Conservation (phyloP, 2,888 invertebrate genomes). For the Heliconius hortense region DNA sequence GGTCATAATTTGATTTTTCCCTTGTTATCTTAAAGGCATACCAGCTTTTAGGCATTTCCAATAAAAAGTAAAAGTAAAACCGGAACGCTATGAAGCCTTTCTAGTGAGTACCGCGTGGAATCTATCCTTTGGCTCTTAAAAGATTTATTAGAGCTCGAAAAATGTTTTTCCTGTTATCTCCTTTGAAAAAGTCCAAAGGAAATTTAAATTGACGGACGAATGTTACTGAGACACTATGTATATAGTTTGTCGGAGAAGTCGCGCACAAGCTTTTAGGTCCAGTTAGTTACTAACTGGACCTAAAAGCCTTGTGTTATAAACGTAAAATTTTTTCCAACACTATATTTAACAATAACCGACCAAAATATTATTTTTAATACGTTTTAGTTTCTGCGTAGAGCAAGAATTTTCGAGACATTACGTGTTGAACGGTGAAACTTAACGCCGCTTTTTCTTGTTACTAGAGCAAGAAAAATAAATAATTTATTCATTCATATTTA, state of each 20-base stretch:
- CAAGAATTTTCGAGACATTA: no score
- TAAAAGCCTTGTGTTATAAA: no score
- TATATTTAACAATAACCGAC: no score
- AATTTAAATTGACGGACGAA: not conserved
- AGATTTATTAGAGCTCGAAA: slow-evolving; percentile 23
- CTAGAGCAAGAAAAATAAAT: no score
- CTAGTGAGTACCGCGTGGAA: slow-evolving; percentile 17
- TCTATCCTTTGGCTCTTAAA: slow-evolving; percentile 23
- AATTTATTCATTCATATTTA: no score
- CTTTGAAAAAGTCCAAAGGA: slow-evolving; percentile 5
- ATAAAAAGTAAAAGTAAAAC: slow-evolving; percentile 19
- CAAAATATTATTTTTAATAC: no score
- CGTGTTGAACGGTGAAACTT: no score
- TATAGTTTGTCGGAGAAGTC: not conserved
- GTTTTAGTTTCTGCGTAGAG: no score
- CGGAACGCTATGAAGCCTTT: slow-evolving; percentile 15
- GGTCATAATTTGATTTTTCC: not conserved
- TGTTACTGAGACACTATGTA: not conserved
- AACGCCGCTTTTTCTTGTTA: no score
- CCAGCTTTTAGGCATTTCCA: slow-evolving; percentile 26
- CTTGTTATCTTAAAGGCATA: slow-evolving; percentile 15
- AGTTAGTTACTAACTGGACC: no score
- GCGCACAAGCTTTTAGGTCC: no score
- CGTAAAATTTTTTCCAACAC: no score
- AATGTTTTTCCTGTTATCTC: slow-evolving; percentile 22